phyloP scores from a whole-genome alignment of 2,113 vertebrate species.

The Odocoileus hemionus region DNA sequence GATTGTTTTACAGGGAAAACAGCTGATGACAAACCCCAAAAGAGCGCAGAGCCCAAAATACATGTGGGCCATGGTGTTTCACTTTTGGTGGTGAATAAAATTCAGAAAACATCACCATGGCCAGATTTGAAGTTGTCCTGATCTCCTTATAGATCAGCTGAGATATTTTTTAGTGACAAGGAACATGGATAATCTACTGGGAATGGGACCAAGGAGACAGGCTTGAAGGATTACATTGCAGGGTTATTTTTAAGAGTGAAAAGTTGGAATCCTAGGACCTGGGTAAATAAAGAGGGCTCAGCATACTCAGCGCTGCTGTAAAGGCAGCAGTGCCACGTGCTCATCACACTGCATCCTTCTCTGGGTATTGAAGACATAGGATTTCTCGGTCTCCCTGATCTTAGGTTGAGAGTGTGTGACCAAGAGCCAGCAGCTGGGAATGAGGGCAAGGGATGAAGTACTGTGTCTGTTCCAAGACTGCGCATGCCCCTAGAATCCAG shows the following conservation, averaged over 20 bases:
- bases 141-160: background rate
- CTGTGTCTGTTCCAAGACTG: background rate
- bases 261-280: fast-evolving
- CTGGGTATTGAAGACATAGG: background rate
- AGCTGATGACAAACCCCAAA: background rate
- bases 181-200: background rate
- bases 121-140: background rate
- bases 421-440: fast-evolving
- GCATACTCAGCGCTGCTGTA: fast-evolving
- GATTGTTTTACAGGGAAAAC: background rate
- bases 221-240: background rate
- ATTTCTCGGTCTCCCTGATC: background rate
- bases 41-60: background rate
- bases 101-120: background rate
- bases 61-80: background rate
- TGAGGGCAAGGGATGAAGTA: fast-evolving
- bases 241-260: background rate
- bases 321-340: fast-evolving
- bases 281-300: background rate
- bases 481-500: fast-evolving
- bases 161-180: background rate
- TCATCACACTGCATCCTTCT: fast-evolving
- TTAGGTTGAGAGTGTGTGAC: background rate
- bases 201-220: background rate
- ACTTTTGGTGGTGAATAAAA: background rate